Percentiles rank a stretch among this genome's conserved stretches.
phyloP scores from a whole-genome alignment of 2,888 invertebrate genomes.

The Terebella lapidaria region DNA sequence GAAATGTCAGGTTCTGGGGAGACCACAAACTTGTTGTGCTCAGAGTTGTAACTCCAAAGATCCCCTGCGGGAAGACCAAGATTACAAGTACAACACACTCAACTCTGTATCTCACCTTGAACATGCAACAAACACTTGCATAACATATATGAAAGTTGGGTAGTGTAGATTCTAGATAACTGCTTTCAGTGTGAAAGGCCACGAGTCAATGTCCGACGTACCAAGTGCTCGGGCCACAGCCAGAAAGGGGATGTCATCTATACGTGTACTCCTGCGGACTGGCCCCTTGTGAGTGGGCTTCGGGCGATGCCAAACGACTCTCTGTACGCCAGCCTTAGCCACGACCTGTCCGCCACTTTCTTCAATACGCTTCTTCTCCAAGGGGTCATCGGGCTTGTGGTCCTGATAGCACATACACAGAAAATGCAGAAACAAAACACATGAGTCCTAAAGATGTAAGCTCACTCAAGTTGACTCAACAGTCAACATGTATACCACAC shows the following conservation, averaged over 20 bases:
- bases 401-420: no score
- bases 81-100: no score
- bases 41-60: constrained; percentile 94
- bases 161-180: neutral
- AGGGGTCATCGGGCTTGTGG: constrained; percentile 87
- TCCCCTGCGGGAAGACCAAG: constrained; percentile 63
- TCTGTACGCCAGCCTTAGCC: constrained; percentile 76
- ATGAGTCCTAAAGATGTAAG: no score
- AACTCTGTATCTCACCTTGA: neutral
- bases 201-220: constrained; percentile 41
- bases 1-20: constrained; percentile 94
- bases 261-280: constrained; percentile 79
- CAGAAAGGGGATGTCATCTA: constrained; percentile 57
- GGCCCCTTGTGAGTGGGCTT: constrained; percentile 68
- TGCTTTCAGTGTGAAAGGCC: no score
- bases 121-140: neutral
- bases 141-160: constrained; percentile 3
- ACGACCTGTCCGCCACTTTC: constrained; percentile 59
- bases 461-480: no score
- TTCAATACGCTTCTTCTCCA: constrained; percentile 77
- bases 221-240: constrained; percentile 92
- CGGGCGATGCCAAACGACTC: constrained; percentile 96
- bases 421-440: no score
- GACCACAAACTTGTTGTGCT: constrained; percentile 87
- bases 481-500: no score